A percentile compares a stretch with the other conserved stretches of the same genome.
These are phyloP conservation scores for Isaurus tuberculatus DNA, from an alignment of 92 coral and sea anemone genomes.

Conservation along the genomic window DNA sequence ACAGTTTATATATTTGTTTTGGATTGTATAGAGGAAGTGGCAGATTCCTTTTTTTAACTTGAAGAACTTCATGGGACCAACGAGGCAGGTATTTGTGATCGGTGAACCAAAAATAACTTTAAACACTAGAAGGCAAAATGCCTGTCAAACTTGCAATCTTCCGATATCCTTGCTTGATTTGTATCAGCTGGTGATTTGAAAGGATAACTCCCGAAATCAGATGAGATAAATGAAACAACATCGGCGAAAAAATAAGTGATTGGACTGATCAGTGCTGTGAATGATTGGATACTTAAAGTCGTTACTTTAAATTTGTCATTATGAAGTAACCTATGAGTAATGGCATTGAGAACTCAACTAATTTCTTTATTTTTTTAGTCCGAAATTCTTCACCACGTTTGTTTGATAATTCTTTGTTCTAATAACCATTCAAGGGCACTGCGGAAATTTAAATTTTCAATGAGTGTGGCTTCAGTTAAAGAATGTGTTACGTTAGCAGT, in stretches of 20 bases:
- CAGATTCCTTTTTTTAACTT: not conserved
- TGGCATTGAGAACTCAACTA: not conserved
- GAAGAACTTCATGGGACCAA: not conserved
- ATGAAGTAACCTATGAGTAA: not conserved
- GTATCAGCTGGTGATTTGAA: not conserved
- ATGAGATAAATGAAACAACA: not conserved
- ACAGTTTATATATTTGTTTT: not conserved
- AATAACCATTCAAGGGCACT: no score
- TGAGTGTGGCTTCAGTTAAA: not conserved
- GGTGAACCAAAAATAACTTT: constrained; percentile 20
- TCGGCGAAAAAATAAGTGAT: not conserved
- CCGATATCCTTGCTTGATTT: not conserved
- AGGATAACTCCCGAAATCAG: not conserved
- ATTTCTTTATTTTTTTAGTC: not conserved
- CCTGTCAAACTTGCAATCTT: constrained; percentile 2
- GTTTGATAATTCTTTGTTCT: no score
- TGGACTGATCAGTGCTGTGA: not conserved
- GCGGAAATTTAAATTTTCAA: not conserved
- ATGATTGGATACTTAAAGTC: not conserved
- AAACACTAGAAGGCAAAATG: constrained; percentile 18
- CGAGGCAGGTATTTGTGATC: constrained; percentile 45
- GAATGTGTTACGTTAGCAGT: no score
- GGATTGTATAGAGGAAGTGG: not conserved
- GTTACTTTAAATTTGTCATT: not conserved
- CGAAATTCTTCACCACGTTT: not conserved